Conservation (phyloP, 92 coral and sea anemone genomes). For the Paragorgia papillata region DNA sequence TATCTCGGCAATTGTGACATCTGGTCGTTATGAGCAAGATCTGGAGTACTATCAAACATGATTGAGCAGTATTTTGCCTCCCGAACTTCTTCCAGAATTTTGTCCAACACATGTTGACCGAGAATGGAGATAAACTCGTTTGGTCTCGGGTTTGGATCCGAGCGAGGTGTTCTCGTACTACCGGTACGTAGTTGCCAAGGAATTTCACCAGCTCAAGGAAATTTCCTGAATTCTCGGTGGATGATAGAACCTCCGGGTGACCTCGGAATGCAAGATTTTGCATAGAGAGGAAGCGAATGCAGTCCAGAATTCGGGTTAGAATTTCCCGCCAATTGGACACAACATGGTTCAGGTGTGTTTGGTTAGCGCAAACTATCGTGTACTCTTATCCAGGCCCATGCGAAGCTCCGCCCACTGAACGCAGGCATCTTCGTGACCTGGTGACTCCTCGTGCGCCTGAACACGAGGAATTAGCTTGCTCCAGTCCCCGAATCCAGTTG, state of each 20-base stretch:
- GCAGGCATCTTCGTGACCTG: not conserved
- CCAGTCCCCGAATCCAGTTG: not conserved
- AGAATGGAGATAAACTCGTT: slow-evolving; percentile 4
- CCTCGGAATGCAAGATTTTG: slow-evolving; percentile 12
- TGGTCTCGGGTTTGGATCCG: slow-evolving; percentile 3
- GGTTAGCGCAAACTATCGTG: not conserved
- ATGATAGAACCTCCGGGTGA: not conserved
- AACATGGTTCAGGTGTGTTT: not conserved
- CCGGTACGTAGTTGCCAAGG: not conserved
- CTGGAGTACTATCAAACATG: slow-evolving; percentile 3
- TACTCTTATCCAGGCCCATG: not conserved
- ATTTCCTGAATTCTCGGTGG: not conserved
- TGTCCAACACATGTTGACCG: not conserved
- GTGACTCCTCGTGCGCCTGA: not conserved
- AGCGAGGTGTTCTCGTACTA: not conserved
- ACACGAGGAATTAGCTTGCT: not conserved
- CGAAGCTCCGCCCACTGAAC: not conserved
- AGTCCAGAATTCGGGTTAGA: not conserved
- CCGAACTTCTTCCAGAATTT: not conserved
- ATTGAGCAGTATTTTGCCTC: not conserved
- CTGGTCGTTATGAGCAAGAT: not conserved
- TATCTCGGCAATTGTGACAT: not conserved
- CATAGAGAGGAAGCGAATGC: slow-evolving; percentile 1
- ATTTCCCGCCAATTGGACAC: not conserved
- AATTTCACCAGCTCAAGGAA: not conserved